Base-by-base conservation (phyloP, 1,140 invertebrate genomes). In the Drosophila tropicalis region DNA sequence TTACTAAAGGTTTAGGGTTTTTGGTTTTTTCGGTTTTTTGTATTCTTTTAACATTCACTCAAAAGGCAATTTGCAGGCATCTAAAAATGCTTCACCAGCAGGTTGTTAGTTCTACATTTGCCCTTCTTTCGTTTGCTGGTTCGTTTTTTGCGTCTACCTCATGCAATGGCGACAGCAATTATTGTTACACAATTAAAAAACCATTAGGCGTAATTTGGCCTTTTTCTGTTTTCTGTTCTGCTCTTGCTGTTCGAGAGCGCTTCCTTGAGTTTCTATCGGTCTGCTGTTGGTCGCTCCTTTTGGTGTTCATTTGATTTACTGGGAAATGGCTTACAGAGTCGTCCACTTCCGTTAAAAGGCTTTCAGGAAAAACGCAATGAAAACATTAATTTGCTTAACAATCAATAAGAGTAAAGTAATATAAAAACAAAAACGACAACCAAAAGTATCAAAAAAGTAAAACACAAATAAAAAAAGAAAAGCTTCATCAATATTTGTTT, bases 121-220 rank as follows among this genome's bases (percentile, higher is more conserved):
- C n/a, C 7, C 10, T 36, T 17, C 7, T 36, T 34, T 68, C 41
- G 41, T 39, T 39, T 72, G 36, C 66, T 70, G 62, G 47, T 67
- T 17, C 61, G 15, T 9, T 12, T 19, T 25, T 47, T 55, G 41
- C 17, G 51, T 40, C 44, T 60, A 62, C 54, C 55, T 62, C 73
- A 66, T 81, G 82, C 82, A 77, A 74, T 81, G 79, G 75, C 82
- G 77, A 85, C 82, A 87, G 76, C 90, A 90, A 90, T 91, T 91
- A 91, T 91, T 87, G 90, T 90, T 84, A 84, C 90, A 90, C 90
- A 90, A 91, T 91, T 91, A 91, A 91, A 91, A 91, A 90, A 81
- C 80, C 90, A 91, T 91, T 91, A 91, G 69, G 72, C 73, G 84
- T 84, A 87, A 87, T 87, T 87, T 89, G 55, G 67, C 70, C 82